Evolutionary conservation across 2,113 vertebrate genomes (phyloP).

Genomic region (Baryphthengus martii): DNA sequence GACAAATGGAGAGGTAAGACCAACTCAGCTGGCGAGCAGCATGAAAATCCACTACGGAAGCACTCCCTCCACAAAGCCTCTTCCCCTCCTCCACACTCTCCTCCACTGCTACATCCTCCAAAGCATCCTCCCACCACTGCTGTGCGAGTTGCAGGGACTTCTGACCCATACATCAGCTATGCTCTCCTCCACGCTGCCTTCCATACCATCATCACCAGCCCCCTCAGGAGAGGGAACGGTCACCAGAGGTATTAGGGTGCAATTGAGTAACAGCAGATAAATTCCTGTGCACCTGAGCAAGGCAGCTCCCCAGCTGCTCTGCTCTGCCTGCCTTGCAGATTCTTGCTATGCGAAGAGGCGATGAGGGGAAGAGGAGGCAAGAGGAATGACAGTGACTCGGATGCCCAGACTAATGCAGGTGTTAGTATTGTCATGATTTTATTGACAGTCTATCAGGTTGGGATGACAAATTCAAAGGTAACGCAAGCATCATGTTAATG

Average conservation of each 20-base stretch:
- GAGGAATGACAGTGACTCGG: not conserved
- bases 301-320: not conserved
- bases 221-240: not conserved
- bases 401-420: not conserved
- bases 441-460: slow-evolving; percentile 35
- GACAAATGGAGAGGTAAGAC: not conserved
- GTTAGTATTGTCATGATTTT: not conserved
- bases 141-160: not conserved
- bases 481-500: not conserved
- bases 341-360: not conserved
- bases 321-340: not conserved
- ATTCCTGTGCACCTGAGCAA: not conserved
- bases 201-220: not conserved
- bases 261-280: not conserved
- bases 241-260: not conserved
- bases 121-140: not conserved
- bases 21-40: not conserved
- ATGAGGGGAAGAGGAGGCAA: not conserved
- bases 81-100: not conserved
- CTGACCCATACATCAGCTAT: not conserved
- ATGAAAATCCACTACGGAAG: not conserved
- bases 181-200: not conserved
- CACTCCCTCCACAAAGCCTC: not conserved
- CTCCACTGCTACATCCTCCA: not conserved
- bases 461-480: slow-evolving; percentile 15